These are phyloP conservation scores for Tupaia chinensis DNA, from an alignment of 2,113 vertebrate genomes.

Conservation along the genomic window DNA sequence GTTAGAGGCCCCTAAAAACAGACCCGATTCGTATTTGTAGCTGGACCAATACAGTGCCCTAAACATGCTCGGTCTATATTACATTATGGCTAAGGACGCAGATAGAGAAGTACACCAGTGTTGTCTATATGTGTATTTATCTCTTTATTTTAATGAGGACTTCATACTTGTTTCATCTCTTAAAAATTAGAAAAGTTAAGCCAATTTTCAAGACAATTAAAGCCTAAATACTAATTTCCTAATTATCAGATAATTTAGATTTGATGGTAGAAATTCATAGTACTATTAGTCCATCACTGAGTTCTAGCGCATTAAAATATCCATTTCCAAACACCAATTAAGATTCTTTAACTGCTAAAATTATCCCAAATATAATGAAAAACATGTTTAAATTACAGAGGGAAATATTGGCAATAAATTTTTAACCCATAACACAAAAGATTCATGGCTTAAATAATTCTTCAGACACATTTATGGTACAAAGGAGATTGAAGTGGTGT, in stretches of 20 bases:
- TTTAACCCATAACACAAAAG: constrained; percentile 31
- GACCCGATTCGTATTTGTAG: not conserved
- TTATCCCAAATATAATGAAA: constrained; percentile 17
- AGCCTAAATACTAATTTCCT: not conserved
- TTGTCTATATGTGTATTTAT: too few relatives aligned
- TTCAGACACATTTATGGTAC: not conserved
- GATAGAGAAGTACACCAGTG: not conserved
- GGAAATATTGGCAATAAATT: constrained; percentile 35
- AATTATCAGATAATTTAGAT: constrained; percentile 42
- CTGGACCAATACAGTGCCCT: not conserved
- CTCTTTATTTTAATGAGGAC: not conserved
- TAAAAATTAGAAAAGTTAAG: not conserved
- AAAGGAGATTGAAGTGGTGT: not conserved
- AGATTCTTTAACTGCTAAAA: constrained; percentile 48
- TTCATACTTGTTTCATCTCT: not conserved
- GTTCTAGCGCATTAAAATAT: not conserved
- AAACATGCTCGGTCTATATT: not conserved
- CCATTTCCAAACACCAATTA: constrained; percentile 32
- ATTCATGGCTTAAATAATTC: not conserved
- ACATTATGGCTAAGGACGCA: not conserved
- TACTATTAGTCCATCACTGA: not conserved
- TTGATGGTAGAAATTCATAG: not conserved
- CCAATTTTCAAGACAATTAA: constrained; percentile 9
- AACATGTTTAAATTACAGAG: constrained; percentile 42
- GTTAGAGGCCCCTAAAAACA: not conserved